Conservation (phyloP, 2,113 vertebrate genomes). For the Gila orcuttii region DNA sequence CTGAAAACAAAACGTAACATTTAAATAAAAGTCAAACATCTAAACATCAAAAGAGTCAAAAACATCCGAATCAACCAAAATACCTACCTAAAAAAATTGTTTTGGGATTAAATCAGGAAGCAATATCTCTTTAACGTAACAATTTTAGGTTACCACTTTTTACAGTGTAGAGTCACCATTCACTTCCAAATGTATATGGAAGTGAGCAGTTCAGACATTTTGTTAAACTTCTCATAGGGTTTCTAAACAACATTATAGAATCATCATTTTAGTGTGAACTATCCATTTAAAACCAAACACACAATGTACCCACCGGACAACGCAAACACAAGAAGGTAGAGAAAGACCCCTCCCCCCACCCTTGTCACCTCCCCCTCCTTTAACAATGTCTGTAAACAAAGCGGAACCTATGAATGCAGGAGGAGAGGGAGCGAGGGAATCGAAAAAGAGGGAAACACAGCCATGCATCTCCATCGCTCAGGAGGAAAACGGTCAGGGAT, state of each 20-base stretch:
- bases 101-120: not conserved
- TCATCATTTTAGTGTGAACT: not conserved
- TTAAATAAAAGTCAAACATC: not conserved
- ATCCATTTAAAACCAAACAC: slow-evolving; percentile 46
- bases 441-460: slow-evolving; percentile 50
- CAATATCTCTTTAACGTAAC: not conserved
- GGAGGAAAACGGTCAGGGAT: slow-evolving; percentile 56
- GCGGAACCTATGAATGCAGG: slow-evolving; percentile 70
- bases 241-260: not conserved
- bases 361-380: slow-evolving; percentile 26
- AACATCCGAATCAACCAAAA: not conserved
- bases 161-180: not conserved
- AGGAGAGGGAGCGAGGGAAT: slow-evolving; percentile 30
- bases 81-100: not conserved
- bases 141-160: not conserved
- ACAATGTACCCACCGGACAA: slow-evolving; percentile 3
- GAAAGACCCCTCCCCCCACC: slow-evolving; percentile 48
- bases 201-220: not conserved
- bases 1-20: not conserved
- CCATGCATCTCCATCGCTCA: slow-evolving; percentile 50
- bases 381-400: slow-evolving; percentile 70
- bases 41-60: no score
- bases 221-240: not conserved
- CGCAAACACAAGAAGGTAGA: slow-evolving; percentile 46
- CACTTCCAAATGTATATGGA: not conserved